phyloP scores from a whole-genome alignment of 2,797 vertebrate species.

The Mareca strepera region DNA sequence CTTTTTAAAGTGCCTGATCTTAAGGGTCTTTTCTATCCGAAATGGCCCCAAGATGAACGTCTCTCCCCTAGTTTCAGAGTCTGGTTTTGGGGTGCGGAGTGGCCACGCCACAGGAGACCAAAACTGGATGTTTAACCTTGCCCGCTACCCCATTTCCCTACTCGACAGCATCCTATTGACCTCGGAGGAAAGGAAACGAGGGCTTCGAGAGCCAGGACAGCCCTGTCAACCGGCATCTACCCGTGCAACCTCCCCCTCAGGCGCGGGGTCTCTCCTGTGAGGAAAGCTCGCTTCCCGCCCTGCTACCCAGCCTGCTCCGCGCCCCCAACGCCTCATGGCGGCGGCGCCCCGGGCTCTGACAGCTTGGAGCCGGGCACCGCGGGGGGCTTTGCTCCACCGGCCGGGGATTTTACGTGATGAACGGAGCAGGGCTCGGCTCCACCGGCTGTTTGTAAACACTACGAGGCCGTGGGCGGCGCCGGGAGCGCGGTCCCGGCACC shows the following conservation, averaged over 20 bases:
- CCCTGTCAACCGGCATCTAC: accelerated
- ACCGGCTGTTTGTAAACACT: neutral
- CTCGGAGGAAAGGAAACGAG: neutral
- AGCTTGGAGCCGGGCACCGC: accelerated
- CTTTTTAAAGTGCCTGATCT: neutral
- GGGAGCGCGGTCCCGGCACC: neutral
- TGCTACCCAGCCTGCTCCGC: neutral
- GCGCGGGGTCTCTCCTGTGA: neutral
- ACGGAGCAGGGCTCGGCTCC: neutral
- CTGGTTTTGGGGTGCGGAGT: accelerated
- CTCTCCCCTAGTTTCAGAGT: neutral
- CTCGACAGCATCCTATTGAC: accelerated
- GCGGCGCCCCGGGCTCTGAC: accelerated
- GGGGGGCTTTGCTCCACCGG: too few species aligned
- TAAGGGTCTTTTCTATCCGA: neutral
- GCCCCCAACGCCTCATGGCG: neutral
- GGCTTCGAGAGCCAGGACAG: neutral
- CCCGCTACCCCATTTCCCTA: neutral
- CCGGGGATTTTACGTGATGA: neutral
- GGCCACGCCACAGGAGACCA: neutral
- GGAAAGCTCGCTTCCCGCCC: neutral
- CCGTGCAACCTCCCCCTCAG: neutral
- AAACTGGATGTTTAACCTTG: neutral
- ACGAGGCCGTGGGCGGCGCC: neutral
- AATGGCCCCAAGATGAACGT: neutral